A percentile compares a stretch with the other conserved stretches of the same genome.
phyloP scores from a whole-genome alignment of 2,797 vertebrate species.

The Scolopax rusticola region DNA sequence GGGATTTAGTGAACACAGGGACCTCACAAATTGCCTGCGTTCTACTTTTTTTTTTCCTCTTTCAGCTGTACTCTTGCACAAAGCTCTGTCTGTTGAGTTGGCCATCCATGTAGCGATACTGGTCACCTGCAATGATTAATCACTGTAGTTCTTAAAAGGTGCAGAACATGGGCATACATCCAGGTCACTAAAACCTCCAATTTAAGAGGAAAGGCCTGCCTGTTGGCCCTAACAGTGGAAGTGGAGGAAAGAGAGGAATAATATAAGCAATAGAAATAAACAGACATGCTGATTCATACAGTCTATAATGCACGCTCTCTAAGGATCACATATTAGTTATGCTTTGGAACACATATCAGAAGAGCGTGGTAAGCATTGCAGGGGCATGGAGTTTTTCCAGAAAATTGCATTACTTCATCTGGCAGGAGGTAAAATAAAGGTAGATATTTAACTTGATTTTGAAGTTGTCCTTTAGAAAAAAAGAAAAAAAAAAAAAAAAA shows the following conservation, averaged over 20 bases:
- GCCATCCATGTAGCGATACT: not conserved
- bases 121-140: not conserved
- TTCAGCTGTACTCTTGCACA: not conserved
- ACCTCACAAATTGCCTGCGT: not conserved
- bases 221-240: not conserved
- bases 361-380: accelerated
- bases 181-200: not conserved
- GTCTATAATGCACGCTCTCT: not conserved
- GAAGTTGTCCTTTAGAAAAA: not conserved
- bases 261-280: not conserved
- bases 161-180: not conserved
- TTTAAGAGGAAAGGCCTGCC: not conserved
- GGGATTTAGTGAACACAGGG: not conserved
- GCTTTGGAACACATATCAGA: not conserved
- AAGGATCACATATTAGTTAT: accelerated
- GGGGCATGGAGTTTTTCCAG: not conserved
- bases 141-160: not conserved
- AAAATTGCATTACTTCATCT: accelerated
- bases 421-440: not conserved
- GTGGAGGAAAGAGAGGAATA: not conserved
- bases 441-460: not conserved
- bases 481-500: not conserved
- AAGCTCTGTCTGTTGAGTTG: not conserved
- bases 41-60: not conserved
- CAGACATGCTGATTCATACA: accelerated